Percentiles rank a stretch among this genome's conserved stretches.
Evolutionary conservation across 2,888 invertebrate genomes (phyloP).

Genomic region (Plebejus argus): DNA sequence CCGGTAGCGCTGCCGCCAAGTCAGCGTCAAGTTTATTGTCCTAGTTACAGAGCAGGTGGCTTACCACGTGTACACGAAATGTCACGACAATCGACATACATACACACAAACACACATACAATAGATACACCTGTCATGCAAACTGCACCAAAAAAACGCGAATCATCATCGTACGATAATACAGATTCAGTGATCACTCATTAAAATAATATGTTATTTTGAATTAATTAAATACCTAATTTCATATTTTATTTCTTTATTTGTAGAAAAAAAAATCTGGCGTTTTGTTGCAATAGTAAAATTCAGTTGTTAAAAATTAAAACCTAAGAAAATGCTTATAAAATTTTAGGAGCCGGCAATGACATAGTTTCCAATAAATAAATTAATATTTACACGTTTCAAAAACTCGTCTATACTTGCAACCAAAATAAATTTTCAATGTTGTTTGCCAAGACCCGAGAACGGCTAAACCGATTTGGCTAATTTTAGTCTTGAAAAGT

Average conservation of each 20-base stretch:
- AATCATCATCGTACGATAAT: neutral
- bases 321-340: too few relatives aligned
- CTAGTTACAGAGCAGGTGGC: conserved; percentile 1
- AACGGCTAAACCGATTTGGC: too few relatives aligned
- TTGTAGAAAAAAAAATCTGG: neutral
- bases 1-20: neutral
- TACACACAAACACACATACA: neutral
- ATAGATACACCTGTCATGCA: neutral
- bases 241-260: neutral
- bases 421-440: too few relatives aligned
- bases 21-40: neutral
- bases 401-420: too few relatives aligned
- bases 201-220: neutral
- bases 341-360: too few relatives aligned
- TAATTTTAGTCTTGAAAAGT: too few relatives aligned
- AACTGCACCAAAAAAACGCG: neutral
- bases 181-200: neutral
- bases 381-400: too few relatives aligned
- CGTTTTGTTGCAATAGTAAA: too few relatives aligned
- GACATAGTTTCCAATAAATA: too few relatives aligned
- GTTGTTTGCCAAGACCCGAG: too few relatives aligned
- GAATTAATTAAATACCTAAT: neutral
- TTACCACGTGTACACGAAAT: neutral
- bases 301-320: too few relatives aligned
- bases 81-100: neutral